phyloP scores from a whole-genome alignment of 2,888 invertebrate species.

The Heliconius cydno region DNA sequence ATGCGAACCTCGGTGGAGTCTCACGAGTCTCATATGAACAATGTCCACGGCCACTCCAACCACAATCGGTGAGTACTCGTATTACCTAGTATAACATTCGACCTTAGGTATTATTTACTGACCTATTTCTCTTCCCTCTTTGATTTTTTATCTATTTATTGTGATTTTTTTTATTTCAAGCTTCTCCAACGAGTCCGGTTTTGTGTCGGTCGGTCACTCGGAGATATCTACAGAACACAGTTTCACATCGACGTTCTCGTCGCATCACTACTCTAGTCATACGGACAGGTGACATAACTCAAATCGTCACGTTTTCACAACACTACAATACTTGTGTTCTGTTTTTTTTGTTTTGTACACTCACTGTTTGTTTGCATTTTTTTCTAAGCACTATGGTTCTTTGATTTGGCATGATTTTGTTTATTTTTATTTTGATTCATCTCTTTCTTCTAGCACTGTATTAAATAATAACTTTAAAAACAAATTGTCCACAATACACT shows the following conservation, averaged over 20 bases:
- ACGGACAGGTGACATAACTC: slow-evolving; percentile 68
- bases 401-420: slow-evolving; percentile 31
- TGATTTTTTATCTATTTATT: slow-evolving; percentile 48
- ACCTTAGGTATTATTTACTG: slow-evolving; percentile 19
- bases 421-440: slow-evolving; percentile 6
- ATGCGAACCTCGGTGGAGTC: slow-evolving; percentile 74
- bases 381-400: slow-evolving; percentile 23
- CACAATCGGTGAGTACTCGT: slow-evolving; percentile 75
- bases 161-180: slow-evolving; percentile 56
- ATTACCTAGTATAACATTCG: not conserved
- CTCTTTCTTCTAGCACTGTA: not conserved
- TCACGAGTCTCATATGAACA: slow-evolving; percentile 71
- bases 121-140: slow-evolving; percentile 22
- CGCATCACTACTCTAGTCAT: slow-evolving; percentile 78
- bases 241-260: slow-evolving; percentile 75
- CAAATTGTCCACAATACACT: not conserved
- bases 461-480: not conserved
- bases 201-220: slow-evolving; percentile 79
- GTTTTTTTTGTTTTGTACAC: slow-evolving; percentile 47
- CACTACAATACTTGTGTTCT: slow-evolving; percentile 26
- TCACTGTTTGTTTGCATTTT: slow-evolving; percentile 45
- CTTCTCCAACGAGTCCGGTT: slow-evolving; percentile 82
- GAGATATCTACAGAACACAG: slow-evolving; percentile 77
- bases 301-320: slow-evolving; percentile 13
- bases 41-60: slow-evolving; percentile 68